Percentiles rank a stretch among this genome's conserved stretches.
Evolutionary conservation across 1,140 invertebrate genomes (phyloP).

Genomic region (Drosophila tsacasi): DNA sequence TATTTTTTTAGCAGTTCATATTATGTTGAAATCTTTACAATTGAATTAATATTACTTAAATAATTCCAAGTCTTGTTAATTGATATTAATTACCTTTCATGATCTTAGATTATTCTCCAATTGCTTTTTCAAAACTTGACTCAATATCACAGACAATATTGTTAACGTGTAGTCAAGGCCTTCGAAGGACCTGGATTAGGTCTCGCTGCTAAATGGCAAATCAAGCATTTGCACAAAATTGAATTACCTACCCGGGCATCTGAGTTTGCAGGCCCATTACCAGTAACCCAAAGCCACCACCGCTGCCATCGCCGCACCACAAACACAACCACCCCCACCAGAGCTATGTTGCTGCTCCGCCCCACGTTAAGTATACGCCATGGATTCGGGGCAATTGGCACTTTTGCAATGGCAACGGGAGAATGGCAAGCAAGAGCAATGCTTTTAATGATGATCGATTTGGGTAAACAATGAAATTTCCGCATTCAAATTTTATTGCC

Average conservation of each 20-base stretch:
- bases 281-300: conserved; percentile 11
- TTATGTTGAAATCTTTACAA: too few species aligned
- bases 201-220: conserved; percentile 59
- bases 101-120: not conserved
- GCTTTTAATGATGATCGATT: conserved; percentile 82
- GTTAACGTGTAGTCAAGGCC: not conserved
- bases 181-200: conserved; percentile 11
- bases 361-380: conserved; percentile 69
- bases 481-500: conserved; percentile 82
- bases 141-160: not conserved
- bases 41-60: too few species aligned
- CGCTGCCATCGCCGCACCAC: not conserved
- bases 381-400: conserved; percentile 73
- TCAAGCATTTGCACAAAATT: conserved; percentile 69
- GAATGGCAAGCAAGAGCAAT: conserved; percentile 51
- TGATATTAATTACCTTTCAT: not conserved
- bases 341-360: conserved; percentile 12
- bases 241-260: conserved; percentile 66
- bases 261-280: conserved; percentile 41
- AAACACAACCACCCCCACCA: not conserved
- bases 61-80: too few species aligned
- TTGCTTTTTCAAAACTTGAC: not conserved
- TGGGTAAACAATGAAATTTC: conserved; percentile 81
- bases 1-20: too few species aligned
- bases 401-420: conserved; percentile 54